Evolutionary conservation across 1,140 invertebrate genomes (phyloP), one percentile per base, ranked within the genome.

Genomic region (Drosophila sp.): DNA sequence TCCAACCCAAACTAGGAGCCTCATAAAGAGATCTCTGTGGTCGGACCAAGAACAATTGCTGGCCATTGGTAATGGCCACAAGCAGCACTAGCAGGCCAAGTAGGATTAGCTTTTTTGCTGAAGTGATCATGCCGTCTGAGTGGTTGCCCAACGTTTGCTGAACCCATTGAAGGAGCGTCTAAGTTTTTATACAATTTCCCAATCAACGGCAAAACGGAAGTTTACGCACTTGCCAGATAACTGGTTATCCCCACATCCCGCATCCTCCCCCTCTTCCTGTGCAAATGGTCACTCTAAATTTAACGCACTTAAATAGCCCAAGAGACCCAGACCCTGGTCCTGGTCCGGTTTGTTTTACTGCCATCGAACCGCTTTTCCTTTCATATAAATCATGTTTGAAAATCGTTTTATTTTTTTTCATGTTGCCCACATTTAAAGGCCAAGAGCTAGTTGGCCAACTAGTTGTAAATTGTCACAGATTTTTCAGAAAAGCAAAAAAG

Each of bases 201-300:
- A 23, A 4, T 44, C 11, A 50, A 27, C 25, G 32, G 33, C 30
- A 58, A 58, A 58, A 58, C 56, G 56, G 56, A 58, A 58, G 56
- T 38, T 23, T 35, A 58, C 56, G 56, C 56, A 38, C 33, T 58
- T 38, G 6, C 6, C 32, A 35, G 32, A 35, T 33, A 58, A 58
- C 30, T 35, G 32, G 56, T 57, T 58, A 35, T 10, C 17, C 32
- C 6, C 56, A 17, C 56, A 35, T 1, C 35, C 35, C 10, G 3
- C 35, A 11, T 3, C 35, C 8, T 11, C 35, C 11, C 35, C 35
- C 10, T 11, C 44, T 50, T 23, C 23, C 44, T n/a, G 7, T 10
- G 23, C 44, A 58, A 35, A 58, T 58, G 56, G 56, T 58, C 56
- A 58, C 56, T 58, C 56, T 58, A 58, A 58, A 50, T 41, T 38